Percentiles rank a stretch among this genome's conserved stretches.
phyloP scores from a whole-genome alignment of 2,113 vertebrate genomes.

The Embiotoca jacksoni region DNA sequence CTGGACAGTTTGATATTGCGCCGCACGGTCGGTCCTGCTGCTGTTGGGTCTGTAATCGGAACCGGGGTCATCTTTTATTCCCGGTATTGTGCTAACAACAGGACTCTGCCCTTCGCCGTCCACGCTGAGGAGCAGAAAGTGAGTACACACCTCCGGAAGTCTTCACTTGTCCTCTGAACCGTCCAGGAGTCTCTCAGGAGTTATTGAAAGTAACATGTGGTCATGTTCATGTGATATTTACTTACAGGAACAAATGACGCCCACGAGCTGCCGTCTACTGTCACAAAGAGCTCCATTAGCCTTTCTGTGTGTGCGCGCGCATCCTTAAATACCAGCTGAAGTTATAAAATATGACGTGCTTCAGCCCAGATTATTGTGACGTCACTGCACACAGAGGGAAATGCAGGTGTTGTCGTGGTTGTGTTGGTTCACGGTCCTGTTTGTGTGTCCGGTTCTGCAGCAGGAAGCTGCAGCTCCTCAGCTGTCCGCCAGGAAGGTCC shows the following conservation, averaged over 20 bases:
- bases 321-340: background rate
- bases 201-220: too few relatives aligned
- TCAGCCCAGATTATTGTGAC: too few relatives aligned
- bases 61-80: constrained; percentile 54
- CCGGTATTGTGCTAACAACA: background rate
- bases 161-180: too few relatives aligned
- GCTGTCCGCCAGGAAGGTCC: constrained; percentile 68
- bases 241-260: background rate
- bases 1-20: background rate
- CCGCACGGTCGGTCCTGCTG: constrained; percentile 25
- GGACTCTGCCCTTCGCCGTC: constrained; percentile 57
- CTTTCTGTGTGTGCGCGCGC: too few relatives aligned
- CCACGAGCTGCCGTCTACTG: background rate
- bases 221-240: background rate
- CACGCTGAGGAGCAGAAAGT: constrained; percentile 66
- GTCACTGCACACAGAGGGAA: too few relatives aligned
- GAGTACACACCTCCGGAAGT: constrained; percentile 18
- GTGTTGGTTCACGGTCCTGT: background rate
- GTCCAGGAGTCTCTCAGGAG: too few relatives aligned
- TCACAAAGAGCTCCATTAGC: too few relatives aligned
- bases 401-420: too few relatives aligned
- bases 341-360: too few relatives aligned
- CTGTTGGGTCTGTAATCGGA: constrained; percentile 52
- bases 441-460: background rate
- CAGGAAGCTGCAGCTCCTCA: constrained; percentile 52